Evolutionary conservation across 2,797 vertebrate species (phyloP).

Genomic region (Muraenolepis orangiensis): DNA sequence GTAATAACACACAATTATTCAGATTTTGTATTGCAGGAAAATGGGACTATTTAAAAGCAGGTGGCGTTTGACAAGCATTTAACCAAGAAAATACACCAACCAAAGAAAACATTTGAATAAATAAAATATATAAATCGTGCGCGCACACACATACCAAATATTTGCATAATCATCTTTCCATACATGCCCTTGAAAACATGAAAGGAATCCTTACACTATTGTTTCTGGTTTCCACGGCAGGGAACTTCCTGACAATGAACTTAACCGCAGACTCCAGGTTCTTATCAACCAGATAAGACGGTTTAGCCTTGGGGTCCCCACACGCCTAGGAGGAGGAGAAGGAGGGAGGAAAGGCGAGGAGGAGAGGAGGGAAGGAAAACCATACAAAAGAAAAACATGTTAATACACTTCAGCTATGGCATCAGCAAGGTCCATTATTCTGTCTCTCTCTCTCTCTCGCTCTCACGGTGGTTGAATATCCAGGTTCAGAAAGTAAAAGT

Average conservation of each 20-base stretch:
- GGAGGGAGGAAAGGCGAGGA: constrained; percentile 63
- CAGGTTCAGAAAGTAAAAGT: constrained; percentile 2
- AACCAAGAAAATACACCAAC: background rate
- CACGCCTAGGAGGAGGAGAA: constrained; percentile 84
- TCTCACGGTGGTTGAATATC: constrained; percentile 7
- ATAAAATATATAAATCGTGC: too few species aligned
- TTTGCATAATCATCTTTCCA: background rate
- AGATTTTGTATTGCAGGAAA: background rate
- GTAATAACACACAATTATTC: background rate
- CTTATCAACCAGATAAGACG: constrained; percentile 97
- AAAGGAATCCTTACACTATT: constrained; percentile 87
- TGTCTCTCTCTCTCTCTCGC: constrained; percentile 15
- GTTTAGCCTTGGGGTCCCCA: constrained; percentile 97
- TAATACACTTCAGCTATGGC: constrained; percentile 31
- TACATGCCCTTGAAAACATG: background rate
- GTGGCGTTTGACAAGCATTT: background rate
- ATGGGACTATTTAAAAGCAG: background rate
- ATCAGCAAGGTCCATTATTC: constrained; percentile 15
- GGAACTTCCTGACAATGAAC: constrained; percentile 98
- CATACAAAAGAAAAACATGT: constrained; percentile 18
- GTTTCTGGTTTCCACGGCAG: constrained; percentile 95
- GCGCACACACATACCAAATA: background rate
- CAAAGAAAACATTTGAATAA: background rate
- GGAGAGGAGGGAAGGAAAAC: constrained; percentile 40
- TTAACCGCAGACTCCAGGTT: constrained; percentile 98